Percentiles rank a stretch among this genome's conserved stretches.
These are phyloP conservation scores for Drosophila neoperkinsi DNA, from an alignment of 2,888 invertebrate species.

Conservation along the genomic window DNA sequence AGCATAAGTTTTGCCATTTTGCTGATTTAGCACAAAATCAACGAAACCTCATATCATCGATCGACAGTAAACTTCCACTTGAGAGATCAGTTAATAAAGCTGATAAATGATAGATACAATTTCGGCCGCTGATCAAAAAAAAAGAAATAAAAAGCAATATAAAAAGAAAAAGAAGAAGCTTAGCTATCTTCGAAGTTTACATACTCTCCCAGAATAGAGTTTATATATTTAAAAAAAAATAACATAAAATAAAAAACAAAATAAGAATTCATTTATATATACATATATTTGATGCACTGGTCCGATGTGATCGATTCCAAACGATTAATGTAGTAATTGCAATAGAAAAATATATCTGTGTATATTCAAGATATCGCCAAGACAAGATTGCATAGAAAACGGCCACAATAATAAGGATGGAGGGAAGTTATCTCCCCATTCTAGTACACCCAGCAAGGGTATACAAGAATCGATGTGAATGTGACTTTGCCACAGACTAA, in stretches of 20 bases:
- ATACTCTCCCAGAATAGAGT: background rate
- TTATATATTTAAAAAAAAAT: no score
- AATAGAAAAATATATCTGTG: no score
- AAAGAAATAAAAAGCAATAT: background rate
- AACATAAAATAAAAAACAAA: background rate
- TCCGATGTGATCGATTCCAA: background rate
- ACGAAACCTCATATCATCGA: conserved; percentile 60
- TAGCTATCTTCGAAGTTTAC: background rate
- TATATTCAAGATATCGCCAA: background rate
- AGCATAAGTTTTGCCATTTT: conserved; percentile 53
- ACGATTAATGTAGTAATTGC: background rate
- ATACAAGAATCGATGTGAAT: conserved; percentile 8
- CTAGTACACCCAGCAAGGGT: background rate
- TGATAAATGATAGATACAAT: conserved; percentile 78
- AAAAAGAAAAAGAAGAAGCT: background rate
- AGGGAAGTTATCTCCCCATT: background rate
- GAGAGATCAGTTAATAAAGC: conserved; percentile 77
- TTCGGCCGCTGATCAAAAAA: conserved; percentile 39
- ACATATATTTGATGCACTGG: background rate
- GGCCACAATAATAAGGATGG: background rate
- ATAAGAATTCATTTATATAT: background rate
- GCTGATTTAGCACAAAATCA: conserved; percentile 51
- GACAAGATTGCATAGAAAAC: background rate
- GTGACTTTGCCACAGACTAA: conserved; percentile 39
- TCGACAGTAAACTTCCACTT: conserved; percentile 62